Evolutionary conservation across 1,140 invertebrate species (phyloP).

Genomic region (Phocides pigmalion): DNA sequence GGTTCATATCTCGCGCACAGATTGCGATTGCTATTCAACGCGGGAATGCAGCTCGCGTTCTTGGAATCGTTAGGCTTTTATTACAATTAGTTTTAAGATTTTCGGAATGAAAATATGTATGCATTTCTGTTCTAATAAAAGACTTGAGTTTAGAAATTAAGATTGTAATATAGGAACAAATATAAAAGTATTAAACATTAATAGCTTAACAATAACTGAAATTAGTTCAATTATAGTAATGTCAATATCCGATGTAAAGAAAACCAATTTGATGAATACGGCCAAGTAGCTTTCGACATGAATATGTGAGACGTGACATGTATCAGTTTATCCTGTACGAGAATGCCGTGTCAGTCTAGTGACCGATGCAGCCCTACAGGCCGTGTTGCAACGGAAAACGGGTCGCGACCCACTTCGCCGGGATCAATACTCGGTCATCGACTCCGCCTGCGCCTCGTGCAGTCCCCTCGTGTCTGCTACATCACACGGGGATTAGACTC

Average conservation of each 20-base stretch:
- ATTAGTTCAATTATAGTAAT: too few relatives aligned
- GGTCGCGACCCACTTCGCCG: conserved; percentile 76
- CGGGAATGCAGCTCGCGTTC: too few relatives aligned
- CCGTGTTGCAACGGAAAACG: conserved; percentile 68
- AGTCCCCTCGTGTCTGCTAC: conserved; percentile 43
- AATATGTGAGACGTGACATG: conserved; percentile 19
- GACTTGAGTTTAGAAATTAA: too few relatives aligned
- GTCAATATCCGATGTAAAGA: neutral
- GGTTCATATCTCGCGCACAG: too few relatives aligned
- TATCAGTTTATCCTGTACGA: conserved; percentile 17
- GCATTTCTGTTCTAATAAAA: too few relatives aligned
- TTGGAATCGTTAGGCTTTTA: too few relatives aligned
- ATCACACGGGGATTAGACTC: conserved; percentile 46
- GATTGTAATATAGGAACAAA: too few relatives aligned
- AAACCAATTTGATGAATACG: neutral
- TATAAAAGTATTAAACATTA: too few relatives aligned
- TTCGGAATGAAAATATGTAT: too few relatives aligned
- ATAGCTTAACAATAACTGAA: too few relatives aligned
- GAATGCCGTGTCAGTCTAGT: conserved; percentile 28
- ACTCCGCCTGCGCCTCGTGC: conserved; percentile 66
- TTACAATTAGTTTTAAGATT: too few relatives aligned
- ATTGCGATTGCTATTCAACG: too few relatives aligned
- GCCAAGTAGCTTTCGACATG: neutral
- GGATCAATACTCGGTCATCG: conserved; percentile 83
- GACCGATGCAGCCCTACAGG: conserved; percentile 54